Evolutionary conservation across 2,888 invertebrate genomes (phyloP), one percentile per base, ranked within the genome.

Genomic region (Plutella xylostella): DNA sequence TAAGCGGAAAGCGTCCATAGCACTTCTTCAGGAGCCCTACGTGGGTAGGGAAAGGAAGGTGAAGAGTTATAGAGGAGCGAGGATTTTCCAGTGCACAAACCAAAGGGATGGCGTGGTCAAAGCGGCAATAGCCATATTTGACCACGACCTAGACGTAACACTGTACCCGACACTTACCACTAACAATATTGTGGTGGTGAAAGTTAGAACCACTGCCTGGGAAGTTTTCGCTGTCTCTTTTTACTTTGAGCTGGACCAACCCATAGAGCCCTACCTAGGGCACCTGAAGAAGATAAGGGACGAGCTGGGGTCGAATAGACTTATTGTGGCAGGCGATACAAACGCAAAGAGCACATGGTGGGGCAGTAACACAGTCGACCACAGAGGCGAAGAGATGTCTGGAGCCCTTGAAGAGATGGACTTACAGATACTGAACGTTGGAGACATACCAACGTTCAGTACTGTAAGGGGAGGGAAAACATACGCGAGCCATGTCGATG

Each of bases 11-110:
- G 17, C 20, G 6, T 12, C 14, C 4, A 14, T 46, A 11, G 42
- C 43, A 11, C 30, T 47, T n/a, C n/a, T n/a, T n/a, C 44, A 47
- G 22, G 47, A 44, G 22, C 47, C 47, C 1, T 47, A 47, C 15
- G 30, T 28, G 1, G 47, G 47, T 3, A 17, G 7, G 7, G n/a
- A 5, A 2, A 45, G 47, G 12, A 22, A 28, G 19, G 15, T 47
- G 3, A 35, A 30, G 14, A 20, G 30, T 7, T 21, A 28, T 14
- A 6, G 37, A 1, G 42, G 22, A 7, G 25, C 20, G 2, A 28
- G 39, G 20, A n/a, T 45, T 2, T 15, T 43, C 12, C 45, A 48
- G 40, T n/a, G 4, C 2, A 21, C 14, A 1, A n/a, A 15, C 2
- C 11, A 5, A 9, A 11, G 33, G 9, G 22, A 41, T 14, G 31